Evolutionary conservation across 1,140 invertebrate species (phyloP).

Genomic region (Drosophila tsacasi): DNA sequence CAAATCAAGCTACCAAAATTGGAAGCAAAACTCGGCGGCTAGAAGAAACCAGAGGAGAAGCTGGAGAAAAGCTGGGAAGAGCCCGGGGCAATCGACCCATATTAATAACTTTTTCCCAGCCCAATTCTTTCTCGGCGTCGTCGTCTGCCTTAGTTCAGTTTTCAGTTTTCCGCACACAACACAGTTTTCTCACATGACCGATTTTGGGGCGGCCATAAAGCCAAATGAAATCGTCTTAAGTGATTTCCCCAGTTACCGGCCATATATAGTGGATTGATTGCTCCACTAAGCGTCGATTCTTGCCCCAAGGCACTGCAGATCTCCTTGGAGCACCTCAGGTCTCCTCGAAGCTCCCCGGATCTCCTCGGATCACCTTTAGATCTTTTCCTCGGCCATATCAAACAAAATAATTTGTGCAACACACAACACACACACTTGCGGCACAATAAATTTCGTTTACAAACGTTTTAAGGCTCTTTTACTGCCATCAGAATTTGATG

Average conservation of each 20-base stretch:
- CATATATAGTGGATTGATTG: conserved; percentile 82
- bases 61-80: conserved; percentile 2
- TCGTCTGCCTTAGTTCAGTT: conserved; percentile 22
- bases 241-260: conserved; percentile 73
- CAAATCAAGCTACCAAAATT: conserved; percentile 85
- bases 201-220: conserved; percentile 73
- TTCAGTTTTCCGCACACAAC: conserved; percentile 1
- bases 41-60: conserved; percentile 14
- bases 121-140: conserved; percentile 27
- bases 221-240: conserved; percentile 83
- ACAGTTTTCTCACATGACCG: conserved; percentile 56
- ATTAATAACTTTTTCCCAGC: conserved; percentile 78
- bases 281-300: conserved; percentile 65
- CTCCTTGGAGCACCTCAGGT: neutral
- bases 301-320: conserved; percentile 17
- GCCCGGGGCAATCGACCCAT: conserved; percentile 57
- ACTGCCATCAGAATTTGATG: conserved; percentile 71
- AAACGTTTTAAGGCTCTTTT: conserved; percentile 76
- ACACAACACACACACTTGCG: conserved; percentile 28
- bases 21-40: conserved; percentile 65
- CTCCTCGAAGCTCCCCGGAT: conserved; percentile 1
- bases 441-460: conserved; percentile 80
- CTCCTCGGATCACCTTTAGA: neutral
- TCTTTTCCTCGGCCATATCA: conserved; percentile 54
- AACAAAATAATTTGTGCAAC: conserved; percentile 74